Percentiles rank a stretch among this genome's conserved stretches.
Evolutionary conservation across 2,113 vertebrate genomes (phyloP).

Genomic region (Xiphorhynchus elegans): DNA sequence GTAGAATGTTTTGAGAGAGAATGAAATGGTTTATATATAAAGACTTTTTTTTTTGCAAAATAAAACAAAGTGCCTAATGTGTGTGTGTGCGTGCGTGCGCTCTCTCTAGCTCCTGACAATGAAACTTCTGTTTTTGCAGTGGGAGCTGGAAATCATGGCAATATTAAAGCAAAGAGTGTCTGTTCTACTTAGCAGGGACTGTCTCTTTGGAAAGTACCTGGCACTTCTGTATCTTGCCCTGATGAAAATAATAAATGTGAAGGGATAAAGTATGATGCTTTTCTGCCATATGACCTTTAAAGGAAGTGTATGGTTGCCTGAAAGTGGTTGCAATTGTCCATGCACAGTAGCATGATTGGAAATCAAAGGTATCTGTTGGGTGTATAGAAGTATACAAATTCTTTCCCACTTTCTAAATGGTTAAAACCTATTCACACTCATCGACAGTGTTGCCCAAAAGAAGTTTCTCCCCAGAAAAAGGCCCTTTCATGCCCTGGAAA

Average conservation of each 20-base stretch:
- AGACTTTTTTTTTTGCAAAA: constrained; percentile 78
- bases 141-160: neutral
- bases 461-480: neutral
- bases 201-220: constrained; percentile 32
- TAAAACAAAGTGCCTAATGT: constrained; percentile 85
- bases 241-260: neutral
- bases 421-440: neutral
- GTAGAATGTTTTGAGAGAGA: constrained; percentile 82
- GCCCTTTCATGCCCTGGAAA: neutral
- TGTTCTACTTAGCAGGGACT: neutral
- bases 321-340: neutral
- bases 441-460: neutral
- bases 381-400: neutral
- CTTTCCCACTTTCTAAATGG: neutral
- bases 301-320: neutral
- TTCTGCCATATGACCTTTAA: neutral
- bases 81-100: neutral
- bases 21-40: constrained; percentile 84
- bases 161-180: neutral
- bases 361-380: neutral
- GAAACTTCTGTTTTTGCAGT: neutral
- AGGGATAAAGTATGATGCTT: neutral
- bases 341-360: neutral
- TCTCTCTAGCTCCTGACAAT: neutral
- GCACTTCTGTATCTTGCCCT: neutral